These are phyloP conservation scores for Butastur rufipennis DNA, from an alignment of 2,113 vertebrate species.

Conservation along the genomic window DNA sequence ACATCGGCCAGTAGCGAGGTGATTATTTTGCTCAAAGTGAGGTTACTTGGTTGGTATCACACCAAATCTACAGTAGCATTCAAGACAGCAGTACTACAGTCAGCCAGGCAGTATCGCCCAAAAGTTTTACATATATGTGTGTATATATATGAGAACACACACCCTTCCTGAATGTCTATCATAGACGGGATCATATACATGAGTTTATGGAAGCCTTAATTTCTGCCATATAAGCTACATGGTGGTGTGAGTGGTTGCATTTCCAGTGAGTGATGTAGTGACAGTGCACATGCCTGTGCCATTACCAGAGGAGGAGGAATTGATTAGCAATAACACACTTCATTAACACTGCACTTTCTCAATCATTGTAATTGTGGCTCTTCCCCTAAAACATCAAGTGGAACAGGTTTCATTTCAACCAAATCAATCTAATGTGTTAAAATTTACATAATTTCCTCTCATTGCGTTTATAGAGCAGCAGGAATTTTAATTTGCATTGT, in stretches of 20 bases:
- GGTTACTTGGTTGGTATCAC: not conserved
- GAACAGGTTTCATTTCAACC: constrained; percentile 59
- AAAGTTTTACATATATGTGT: not conserved
- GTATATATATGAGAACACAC: accelerated
- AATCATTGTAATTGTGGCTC: constrained; percentile 70
- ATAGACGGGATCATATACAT: too few relatives aligned
- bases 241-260: not conserved
- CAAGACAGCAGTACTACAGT: not conserved
- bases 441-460: constrained; percentile 65
- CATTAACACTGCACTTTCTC: constrained; percentile 73
- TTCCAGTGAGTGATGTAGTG: not conserved
- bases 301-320: constrained; percentile 44
- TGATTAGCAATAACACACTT: constrained; percentile 71
- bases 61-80: not conserved
- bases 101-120: not conserved
- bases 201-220: not conserved
- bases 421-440: constrained; percentile 63
- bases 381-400: constrained; percentile 45
- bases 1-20: not conserved
- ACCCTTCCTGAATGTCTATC: not conserved
- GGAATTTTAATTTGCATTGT: constrained; percentile 72
- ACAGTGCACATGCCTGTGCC: not conserved
- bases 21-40: not conserved
- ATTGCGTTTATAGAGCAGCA: constrained; percentile 51
- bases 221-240: not conserved